A percentile compares a stretch with the other conserved stretches of the same genome.
Conservation (phyloP, 2,113 vertebrate genomes). For the Cheirogaleus medius region DNA sequence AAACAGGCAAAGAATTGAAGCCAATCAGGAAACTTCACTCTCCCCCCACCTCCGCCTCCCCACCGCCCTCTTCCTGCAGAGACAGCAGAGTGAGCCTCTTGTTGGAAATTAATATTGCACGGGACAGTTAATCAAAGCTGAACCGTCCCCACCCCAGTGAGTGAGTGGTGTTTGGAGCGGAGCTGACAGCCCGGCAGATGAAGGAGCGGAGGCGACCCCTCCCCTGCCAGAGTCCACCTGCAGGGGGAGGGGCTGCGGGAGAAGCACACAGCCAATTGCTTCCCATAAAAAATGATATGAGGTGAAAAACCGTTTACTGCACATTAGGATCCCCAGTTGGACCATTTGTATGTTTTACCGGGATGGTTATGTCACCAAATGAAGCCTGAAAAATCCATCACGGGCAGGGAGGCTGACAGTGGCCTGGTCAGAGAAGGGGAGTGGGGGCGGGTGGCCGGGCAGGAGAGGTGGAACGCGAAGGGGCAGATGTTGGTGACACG, state of each 20-base stretch:
- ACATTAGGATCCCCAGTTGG: constrained; percentile 35
- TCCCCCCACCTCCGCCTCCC: neutral
- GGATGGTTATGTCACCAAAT: constrained; percentile 67
- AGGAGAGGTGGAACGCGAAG: neutral
- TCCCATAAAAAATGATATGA: constrained; percentile 69
- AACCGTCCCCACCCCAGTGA: neutral
- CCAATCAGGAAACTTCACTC: neutral
- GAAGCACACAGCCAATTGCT: constrained; percentile 50
- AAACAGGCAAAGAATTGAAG: neutral
- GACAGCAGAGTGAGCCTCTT: constrained; percentile 72
- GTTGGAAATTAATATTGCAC: constrained; percentile 78
- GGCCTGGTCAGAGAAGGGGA: neutral
- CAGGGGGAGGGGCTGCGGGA: neutral
- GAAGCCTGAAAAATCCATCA: constrained; percentile 66
- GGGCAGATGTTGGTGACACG: neutral
- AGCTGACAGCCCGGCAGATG: constrained; percentile 48
- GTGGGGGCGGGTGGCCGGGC: accelerated
- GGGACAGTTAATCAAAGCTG: constrained; percentile 76
- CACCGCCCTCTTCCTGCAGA: constrained; percentile 60
- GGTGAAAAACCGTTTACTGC: constrained; percentile 65
- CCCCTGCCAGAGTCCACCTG: neutral
- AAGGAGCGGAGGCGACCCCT: neutral
- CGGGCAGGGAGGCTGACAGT: neutral
- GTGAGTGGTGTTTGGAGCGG: constrained; percentile 23
- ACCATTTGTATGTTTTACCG: constrained; percentile 74